Conservation (phyloP, 2,797 vertebrate genomes). For the Rhynchotus rufescens region DNA sequence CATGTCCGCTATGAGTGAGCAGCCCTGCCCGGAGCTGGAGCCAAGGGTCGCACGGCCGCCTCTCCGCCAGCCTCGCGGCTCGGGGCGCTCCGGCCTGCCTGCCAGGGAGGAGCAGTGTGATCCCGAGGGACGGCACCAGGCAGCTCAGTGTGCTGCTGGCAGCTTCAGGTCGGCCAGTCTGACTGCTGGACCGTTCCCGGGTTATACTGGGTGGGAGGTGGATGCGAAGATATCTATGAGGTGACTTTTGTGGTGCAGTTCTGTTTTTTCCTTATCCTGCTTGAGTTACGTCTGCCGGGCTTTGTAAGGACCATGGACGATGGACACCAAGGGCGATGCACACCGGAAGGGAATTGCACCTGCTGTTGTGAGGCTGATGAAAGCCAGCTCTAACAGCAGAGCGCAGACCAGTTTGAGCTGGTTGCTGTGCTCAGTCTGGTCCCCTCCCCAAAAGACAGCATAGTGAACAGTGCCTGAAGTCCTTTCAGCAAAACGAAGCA, state of each 20-base stretch:
- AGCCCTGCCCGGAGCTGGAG: not conserved
- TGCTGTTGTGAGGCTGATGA: rapidly evolving
- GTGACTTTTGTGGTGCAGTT: not conserved
- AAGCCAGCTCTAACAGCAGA: not conserved
- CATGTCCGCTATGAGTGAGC: not conserved
- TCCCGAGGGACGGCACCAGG: not conserved
- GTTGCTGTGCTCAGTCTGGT: not conserved
- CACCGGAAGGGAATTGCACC: not conserved
- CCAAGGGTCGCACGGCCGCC: no score
- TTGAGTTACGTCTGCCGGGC: not conserved
- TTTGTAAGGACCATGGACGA: not conserved
- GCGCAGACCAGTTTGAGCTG: not conserved
- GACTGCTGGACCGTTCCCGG: not conserved
- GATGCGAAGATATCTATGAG: not conserved
- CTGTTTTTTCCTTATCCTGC: not conserved
- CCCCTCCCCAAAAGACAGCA: not conserved
- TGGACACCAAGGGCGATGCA: not conserved
- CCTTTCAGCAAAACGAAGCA: not conserved
- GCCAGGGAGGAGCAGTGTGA: no score
- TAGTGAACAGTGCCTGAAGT: not conserved
- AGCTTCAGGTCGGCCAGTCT: not conserved
- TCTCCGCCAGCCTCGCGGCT: no score
- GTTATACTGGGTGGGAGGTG: rapidly evolving
- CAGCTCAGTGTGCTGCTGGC: rapidly evolving
- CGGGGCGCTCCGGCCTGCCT: no score